These are phyloP conservation scores for Ciconia nigra DNA, from an alignment of 2,797 vertebrate genomes.

Conservation along the genomic window DNA sequence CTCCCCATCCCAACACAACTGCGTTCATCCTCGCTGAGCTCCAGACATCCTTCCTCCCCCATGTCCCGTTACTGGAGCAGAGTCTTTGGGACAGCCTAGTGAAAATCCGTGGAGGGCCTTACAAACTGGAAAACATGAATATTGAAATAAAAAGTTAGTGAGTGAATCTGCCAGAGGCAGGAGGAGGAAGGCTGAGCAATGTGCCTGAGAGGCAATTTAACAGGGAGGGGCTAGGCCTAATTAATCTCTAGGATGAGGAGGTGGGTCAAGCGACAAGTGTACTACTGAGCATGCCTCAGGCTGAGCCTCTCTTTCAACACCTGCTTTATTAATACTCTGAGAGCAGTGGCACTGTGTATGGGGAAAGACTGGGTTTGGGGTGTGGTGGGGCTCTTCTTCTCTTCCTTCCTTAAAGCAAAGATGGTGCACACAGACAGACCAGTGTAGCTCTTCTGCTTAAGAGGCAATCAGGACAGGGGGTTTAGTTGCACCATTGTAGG, in stretches of 20 bases:
- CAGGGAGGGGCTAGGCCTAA: constrained; percentile 41
- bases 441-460: background rate
- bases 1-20: background rate
- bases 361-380: constrained; percentile 10
- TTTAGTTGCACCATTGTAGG: background rate
- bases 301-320: constrained; percentile 46
- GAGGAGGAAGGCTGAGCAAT: constrained; percentile 34
- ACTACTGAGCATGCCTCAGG: constrained; percentile 28
- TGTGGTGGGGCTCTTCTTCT: background rate
- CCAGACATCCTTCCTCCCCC: background rate
- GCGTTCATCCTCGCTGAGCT: background rate
- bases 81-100: background rate
- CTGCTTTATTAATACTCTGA: constrained; percentile 40
- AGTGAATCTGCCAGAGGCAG: constrained; percentile 50
- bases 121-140: constrained; percentile 29
- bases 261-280: constrained; percentile 44
- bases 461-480: background rate
- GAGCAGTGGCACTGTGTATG: background rate
- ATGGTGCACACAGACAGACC: background rate
- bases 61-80: background rate
- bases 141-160: constrained; percentile 53
- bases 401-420: background rate
- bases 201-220: constrained; percentile 49
- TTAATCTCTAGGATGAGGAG: constrained; percentile 55
- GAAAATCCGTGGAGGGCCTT: constrained; percentile 7